phyloP scores from a whole-genome alignment of 2,888 invertebrate genomes.

The Meiosimyza platycephala region DNA sequence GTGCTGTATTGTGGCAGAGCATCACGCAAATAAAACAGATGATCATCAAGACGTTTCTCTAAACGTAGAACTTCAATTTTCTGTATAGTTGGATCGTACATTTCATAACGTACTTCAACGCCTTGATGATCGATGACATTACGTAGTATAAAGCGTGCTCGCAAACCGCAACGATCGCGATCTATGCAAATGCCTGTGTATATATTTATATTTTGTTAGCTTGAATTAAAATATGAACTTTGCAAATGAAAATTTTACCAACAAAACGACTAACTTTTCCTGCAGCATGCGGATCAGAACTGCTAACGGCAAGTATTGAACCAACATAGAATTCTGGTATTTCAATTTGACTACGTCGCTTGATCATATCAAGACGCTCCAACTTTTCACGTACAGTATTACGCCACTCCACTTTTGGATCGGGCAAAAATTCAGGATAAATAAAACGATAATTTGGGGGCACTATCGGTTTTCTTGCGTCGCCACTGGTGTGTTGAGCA shows the following conservation, averaged over 20 bases:
- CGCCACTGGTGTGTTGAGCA: conserved; percentile 26
- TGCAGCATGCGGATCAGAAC: conserved; percentile 86
- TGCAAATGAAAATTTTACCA: conserved; percentile 48
- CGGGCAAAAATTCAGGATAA: conserved; percentile 94
- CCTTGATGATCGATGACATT: conserved; percentile 94
- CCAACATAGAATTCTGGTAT: conserved; percentile 99
- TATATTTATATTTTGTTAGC: neutral
- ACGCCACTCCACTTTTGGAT: conserved; percentile 81
- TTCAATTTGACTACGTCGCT: conserved; percentile 77
- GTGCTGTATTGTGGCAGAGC: conserved; percentile 92
- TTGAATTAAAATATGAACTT: neutral
- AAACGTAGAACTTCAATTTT: conserved; percentile 90
- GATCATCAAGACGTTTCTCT: conserved; percentile 92
- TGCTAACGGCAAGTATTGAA: conserved; percentile 87
- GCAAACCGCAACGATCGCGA: conserved; percentile 82
- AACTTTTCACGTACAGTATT: conserved; percentile 87
- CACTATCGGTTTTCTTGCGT: conserved; percentile 54
- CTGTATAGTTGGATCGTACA: conserved; percentile 94
- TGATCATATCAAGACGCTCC: conserved; percentile 93
- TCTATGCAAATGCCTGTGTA: conserved; percentile 87
- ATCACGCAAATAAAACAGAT: conserved; percentile 89
- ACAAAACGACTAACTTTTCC: conserved; percentile 81
- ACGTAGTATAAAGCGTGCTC: conserved; percentile 86
- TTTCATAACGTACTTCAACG: conserved; percentile 73
- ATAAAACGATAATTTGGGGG: conserved; percentile 73